phyloP scores from a whole-genome alignment of 2,797 vertebrate species.

The Kryptolebias ocellatus region DNA sequence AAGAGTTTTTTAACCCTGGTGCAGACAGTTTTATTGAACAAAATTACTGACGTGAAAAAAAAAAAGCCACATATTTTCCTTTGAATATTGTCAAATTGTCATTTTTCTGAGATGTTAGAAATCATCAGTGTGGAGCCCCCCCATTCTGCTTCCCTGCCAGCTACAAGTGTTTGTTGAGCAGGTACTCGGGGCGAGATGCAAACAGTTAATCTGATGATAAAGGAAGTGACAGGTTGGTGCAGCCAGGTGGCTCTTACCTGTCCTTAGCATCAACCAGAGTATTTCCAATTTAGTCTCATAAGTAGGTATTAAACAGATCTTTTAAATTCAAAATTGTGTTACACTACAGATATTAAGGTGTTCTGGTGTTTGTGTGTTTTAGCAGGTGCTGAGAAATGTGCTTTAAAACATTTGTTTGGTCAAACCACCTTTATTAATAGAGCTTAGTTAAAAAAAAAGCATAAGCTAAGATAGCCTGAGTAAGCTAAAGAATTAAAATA shows the following conservation, averaged over 20 bases:
- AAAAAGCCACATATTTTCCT: constrained; percentile 1
- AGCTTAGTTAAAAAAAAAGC: not conserved
- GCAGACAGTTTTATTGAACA: not conserved
- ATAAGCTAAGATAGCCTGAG: not conserved
- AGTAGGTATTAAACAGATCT: constrained; percentile 12
- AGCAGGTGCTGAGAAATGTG: not conserved
- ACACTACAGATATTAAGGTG: not conserved
- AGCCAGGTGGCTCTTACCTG: constrained; percentile 8
- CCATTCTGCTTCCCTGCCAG: constrained; percentile 20
- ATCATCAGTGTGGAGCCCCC: constrained; percentile 10
- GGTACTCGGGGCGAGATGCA: no score
- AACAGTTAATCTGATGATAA: no score
- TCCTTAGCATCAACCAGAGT: constrained; percentile 4
- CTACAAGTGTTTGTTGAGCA: constrained; percentile 19
- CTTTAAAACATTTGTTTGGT: not conserved
- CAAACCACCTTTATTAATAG: not conserved
- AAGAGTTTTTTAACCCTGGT: not conserved
- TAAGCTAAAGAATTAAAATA: not conserved
- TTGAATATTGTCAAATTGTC: constrained; percentile 29
- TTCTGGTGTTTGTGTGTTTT: not conserved
- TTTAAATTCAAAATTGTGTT: not conserved
- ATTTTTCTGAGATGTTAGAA: constrained; percentile 18
- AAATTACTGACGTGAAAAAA: no score
- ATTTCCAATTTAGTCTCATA: not conserved
- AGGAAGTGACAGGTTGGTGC: no score